These are phyloP conservation scores for Masticophis lateralis DNA, from an alignment of 2,797 vertebrate genomes.

Conservation along the genomic window DNA sequence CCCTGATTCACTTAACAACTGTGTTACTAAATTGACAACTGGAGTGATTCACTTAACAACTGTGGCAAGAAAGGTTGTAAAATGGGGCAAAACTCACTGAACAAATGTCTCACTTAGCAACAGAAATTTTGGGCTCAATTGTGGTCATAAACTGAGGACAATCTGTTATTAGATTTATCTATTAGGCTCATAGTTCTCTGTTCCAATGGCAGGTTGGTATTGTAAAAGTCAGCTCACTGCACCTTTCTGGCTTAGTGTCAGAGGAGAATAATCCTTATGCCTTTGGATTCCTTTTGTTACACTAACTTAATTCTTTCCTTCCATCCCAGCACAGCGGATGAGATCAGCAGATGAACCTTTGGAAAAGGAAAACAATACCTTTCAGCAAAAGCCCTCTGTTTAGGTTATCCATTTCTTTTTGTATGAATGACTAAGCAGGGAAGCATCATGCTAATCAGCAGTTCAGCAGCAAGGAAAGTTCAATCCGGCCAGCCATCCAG, in stretches of 20 bases:
- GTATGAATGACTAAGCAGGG: background rate
- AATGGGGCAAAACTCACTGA: background rate
- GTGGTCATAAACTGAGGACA: background rate
- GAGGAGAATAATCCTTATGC: background rate
- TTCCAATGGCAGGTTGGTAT: background rate
- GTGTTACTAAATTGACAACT: background rate
- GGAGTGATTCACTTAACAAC: background rate
- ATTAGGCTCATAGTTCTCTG: background rate
- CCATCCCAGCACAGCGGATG: background rate
- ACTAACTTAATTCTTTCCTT: background rate
- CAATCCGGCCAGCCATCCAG: background rate
- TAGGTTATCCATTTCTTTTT: background rate
- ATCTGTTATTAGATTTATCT: background rate
- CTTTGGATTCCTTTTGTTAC: background rate
- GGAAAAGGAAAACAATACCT: background rate
- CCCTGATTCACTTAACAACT: background rate
- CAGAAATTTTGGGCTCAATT: background rate
- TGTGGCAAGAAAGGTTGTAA: background rate
- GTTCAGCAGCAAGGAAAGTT: background rate
- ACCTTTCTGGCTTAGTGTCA: background rate
- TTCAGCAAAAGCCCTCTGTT: background rate
- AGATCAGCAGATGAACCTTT: background rate
- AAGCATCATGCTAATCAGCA: background rate
- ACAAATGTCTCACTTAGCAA: background rate
- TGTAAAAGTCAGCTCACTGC: background rate